Conservation (phyloP, 1,140 invertebrate species). For the Protaetia brevitarsis region DNA sequence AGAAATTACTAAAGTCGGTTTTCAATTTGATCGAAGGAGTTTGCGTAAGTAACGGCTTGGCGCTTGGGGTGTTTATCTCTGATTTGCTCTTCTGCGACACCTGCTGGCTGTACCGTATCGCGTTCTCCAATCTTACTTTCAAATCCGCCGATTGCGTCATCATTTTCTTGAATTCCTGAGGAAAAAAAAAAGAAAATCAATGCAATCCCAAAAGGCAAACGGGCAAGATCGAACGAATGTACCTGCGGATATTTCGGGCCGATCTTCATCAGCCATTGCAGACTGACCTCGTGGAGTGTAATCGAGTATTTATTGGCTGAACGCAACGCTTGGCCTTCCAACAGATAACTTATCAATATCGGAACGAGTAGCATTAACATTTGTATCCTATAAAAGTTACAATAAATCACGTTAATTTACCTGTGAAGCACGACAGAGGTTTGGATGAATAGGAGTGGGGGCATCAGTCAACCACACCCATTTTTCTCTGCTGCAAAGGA, state of each 20-base stretch:
- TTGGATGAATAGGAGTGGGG: too few relatives aligned
- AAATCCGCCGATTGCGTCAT: constrained; percentile 80
- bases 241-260: constrained; percentile 88
- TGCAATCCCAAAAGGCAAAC: too few relatives aligned
- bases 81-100: constrained; percentile 49
- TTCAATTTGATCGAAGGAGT: constrained; percentile 89
- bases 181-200: constrained; percentile 19
- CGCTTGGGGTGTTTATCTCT: constrained; percentile 42
- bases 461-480: too few relatives aligned
- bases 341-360: constrained; percentile 80
- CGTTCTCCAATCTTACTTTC: constrained; percentile 77
- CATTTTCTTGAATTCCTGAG: constrained; percentile 84
- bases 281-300: constrained; percentile 78
- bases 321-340: constrained; percentile 63
- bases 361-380: constrained; percentile 85
- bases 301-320: constrained; percentile 62
- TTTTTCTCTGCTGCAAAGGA: too few relatives aligned
- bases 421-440: too few relatives aligned
- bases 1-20: constrained; percentile 94
- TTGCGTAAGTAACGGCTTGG: constrained; percentile 55
- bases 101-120: constrained; percentile 74
- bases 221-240: constrained; percentile 30
- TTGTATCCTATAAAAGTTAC: constrained; percentile 72
- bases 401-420: constrained; percentile 26
- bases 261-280: constrained; percentile 86